Evolutionary conservation across 1,140 invertebrate genomes (phyloP).

Genomic region (Camponotus floridanus): DNA sequence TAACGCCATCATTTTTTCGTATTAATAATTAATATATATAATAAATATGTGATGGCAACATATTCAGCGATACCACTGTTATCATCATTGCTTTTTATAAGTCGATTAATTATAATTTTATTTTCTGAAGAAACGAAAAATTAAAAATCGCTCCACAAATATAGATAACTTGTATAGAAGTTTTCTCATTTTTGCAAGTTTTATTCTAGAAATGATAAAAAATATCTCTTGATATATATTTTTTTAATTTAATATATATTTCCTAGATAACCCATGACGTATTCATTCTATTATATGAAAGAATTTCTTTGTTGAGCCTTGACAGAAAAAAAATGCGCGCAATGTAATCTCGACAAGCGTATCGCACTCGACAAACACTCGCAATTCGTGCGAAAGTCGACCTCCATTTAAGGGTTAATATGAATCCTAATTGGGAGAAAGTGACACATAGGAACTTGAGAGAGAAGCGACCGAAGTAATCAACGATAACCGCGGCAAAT

Average conservation of each 20-base stretch:
- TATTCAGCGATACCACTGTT: not conserved
- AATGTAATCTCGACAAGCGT: slow-evolving; percentile 45
- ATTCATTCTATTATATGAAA: not conserved
- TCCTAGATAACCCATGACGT: not conserved
- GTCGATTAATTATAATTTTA: not conserved
- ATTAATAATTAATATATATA: slow-evolving; percentile 12
- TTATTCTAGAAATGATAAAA: not conserved
- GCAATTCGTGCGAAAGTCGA: slow-evolving; percentile 35
- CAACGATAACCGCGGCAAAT: slow-evolving; percentile 8
- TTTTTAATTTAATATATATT: not conserved
- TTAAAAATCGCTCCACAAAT: not conserved
- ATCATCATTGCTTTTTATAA: not conserved
- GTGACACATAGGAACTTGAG: slow-evolving; percentile 29
- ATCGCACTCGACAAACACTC: slow-evolving; percentile 34
- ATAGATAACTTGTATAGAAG: not conserved
- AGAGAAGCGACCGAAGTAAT: slow-evolving; percentile 51
- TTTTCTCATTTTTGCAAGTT: not conserved
- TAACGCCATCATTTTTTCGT: not conserved
- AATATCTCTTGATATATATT: not conserved
- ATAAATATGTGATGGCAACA: not conserved
- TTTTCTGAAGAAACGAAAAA: not conserved
- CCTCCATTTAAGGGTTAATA: slow-evolving; percentile 65
- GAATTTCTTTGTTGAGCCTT: slow-evolving; percentile 2
- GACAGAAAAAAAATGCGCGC: not conserved
- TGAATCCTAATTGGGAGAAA: slow-evolving; percentile 55